Conservation (phyloP, 2,888 invertebrate species). For the Helobdella robusta region DNA sequence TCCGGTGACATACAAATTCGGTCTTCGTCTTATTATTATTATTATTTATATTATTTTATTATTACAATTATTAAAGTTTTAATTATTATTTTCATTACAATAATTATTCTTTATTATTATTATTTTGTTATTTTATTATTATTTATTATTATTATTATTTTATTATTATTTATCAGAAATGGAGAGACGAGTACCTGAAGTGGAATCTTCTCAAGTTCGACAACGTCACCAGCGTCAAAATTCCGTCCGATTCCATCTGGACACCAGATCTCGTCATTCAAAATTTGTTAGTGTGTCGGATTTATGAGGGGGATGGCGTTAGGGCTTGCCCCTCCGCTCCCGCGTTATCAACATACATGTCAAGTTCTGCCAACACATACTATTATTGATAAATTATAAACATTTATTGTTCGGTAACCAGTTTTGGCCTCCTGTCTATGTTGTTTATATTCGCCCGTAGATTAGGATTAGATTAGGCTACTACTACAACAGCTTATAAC, state of each 20-base stretch:
- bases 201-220: slow-evolving; percentile 37
- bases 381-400: no score
- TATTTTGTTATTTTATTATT: slow-evolving; percentile 6
- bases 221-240: slow-evolving; percentile 36
- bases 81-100: slow-evolving; percentile 2
- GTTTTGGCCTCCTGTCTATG: no score
- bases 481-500: no score
- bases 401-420: no score
- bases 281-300: slow-evolving; percentile 38
- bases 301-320: background rate
- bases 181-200: slow-evolving; percentile 38
- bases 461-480: no score
- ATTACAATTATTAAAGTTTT: background rate
- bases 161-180: slow-evolving; percentile 32
- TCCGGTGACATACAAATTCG: background rate
- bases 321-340: no score
- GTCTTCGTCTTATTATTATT: background rate
- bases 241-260: slow-evolving; percentile 40
- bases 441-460: no score
- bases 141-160: background rate
- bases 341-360: no score
- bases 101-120: background rate
- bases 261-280: slow-evolving; percentile 41
- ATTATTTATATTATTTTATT: background rate
- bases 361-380: no score